Percentiles rank a stretch among this genome's conserved stretches.
phyloP scores from a whole-genome alignment of 2,113 vertebrate species.

The Ornithorhynchus anatinus region DNA sequence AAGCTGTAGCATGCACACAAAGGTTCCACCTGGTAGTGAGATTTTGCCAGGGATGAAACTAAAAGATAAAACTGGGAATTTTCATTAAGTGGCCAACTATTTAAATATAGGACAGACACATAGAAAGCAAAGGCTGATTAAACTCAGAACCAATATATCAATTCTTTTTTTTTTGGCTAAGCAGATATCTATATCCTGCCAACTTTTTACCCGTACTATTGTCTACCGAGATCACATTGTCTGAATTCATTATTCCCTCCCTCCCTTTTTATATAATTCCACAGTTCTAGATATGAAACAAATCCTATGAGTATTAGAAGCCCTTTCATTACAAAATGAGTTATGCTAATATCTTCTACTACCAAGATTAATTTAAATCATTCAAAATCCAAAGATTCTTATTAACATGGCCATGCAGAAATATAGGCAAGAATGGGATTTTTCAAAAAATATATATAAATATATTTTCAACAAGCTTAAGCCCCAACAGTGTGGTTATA shows the following conservation, averaged over 20 bases:
- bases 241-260: not conserved
- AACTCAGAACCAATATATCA: not conserved
- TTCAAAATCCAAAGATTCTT: not conserved
- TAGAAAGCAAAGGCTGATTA: not conserved
- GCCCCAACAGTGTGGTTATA: too few relatives aligned
- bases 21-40: not conserved
- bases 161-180: conserved; percentile 8
- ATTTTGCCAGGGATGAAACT: not conserved
- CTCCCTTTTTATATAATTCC: conserved; percentile 16
- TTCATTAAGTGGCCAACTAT: conserved; percentile 8
- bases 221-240: not conserved
- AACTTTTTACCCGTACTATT: not conserved
- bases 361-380: not conserved
- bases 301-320: not conserved
- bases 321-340: not conserved
- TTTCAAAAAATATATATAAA: not conserved
- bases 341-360: not conserved
- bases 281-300: not conserved
- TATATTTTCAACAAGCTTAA: not conserved
- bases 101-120: not conserved
- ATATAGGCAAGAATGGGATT: not conserved
- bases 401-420: not conserved
- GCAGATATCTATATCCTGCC: not conserved
- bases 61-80: conserved; percentile 3
- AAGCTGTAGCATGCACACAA: not conserved